Conservation (phyloP, 2,113 vertebrate species). For the Gallinago paraguaiae region DNA sequence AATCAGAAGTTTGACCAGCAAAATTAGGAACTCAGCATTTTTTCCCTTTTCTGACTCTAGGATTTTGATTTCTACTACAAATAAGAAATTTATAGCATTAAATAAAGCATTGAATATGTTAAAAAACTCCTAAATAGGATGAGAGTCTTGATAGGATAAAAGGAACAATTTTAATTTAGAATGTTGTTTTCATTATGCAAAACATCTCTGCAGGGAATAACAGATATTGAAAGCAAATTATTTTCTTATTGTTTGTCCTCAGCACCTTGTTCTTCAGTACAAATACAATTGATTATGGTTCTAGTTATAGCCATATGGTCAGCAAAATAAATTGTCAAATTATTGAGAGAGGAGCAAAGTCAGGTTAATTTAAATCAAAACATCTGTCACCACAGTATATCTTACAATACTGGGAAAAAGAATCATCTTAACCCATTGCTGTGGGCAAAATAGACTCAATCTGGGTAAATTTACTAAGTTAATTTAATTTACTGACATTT, state of each 20-base stretch:
- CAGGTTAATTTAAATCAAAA: conserved; percentile 1
- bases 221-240: conserved; percentile 31
- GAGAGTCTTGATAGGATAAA: neutral
- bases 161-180: conserved; percentile 30
- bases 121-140: neutral
- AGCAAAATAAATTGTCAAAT: conserved; percentile 21
- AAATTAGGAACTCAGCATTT: conserved; percentile 17
- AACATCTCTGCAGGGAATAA: neutral
- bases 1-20: conserved; percentile 23
- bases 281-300: conserved; percentile 1
- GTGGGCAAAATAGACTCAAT: neutral
- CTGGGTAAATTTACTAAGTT: neutral
- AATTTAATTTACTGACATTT: neutral
- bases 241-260: conserved; percentile 25
- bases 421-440: neutral
- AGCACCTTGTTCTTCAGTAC: conserved; percentile 20
- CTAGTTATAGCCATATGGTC: conserved; percentile 10
- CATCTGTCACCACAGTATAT: neutral
- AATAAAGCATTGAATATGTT: neutral
- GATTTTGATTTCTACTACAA: conserved; percentile 26
- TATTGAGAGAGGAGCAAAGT: neutral
- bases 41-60: neutral
- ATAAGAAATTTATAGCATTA: conserved; percentile 6
- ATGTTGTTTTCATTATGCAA: conserved; percentile 2
- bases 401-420: neutral